phyloP scores from a whole-genome alignment of 1,140 invertebrate species.

The Plectrocnemia conspersa region DNA sequence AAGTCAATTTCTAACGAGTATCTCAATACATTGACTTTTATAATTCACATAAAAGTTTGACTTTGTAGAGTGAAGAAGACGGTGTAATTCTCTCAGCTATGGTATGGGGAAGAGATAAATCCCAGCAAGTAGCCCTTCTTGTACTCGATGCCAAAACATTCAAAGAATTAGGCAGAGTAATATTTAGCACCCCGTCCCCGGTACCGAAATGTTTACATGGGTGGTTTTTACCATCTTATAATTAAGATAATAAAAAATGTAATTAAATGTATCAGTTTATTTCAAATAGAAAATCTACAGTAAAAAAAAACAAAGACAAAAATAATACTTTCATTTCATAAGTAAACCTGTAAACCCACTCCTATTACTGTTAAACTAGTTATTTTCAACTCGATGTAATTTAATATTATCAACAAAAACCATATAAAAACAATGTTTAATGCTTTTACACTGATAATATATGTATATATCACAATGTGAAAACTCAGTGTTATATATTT shows the following conservation, averaged over 20 bases:
- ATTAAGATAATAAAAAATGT: not conserved
- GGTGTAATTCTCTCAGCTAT: constrained; percentile 67
- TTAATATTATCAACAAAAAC: too few relatives aligned
- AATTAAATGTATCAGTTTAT: too few relatives aligned
- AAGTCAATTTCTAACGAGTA: constrained; percentile 30
- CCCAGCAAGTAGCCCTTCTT: constrained; percentile 60
- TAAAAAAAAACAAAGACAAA: too few relatives aligned
- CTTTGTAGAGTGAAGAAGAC: constrained; percentile 64
- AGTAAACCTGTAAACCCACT: too few relatives aligned
- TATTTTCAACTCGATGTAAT: too few relatives aligned
- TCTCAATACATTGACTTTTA: constrained; percentile 2
- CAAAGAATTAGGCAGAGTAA: constrained; percentile 61
- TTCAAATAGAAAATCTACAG: too few relatives aligned
- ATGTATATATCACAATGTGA: too few relatives aligned
- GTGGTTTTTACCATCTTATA: constrained; percentile 58
- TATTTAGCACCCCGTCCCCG: constrained; percentile 63
- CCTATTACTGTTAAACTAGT: too few relatives aligned
- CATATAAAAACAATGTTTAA: too few relatives aligned
- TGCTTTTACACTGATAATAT: too few relatives aligned
- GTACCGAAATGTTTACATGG: constrained; percentile 78
- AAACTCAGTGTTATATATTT: too few relatives aligned
- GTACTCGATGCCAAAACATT: constrained; percentile 66
- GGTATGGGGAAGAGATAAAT: constrained; percentile 58
- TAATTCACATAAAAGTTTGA: constrained; percentile 21
- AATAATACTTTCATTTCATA: too few relatives aligned